Conservation (phyloP, 2,888 invertebrate species). For the Diogma glabrata region DNA sequence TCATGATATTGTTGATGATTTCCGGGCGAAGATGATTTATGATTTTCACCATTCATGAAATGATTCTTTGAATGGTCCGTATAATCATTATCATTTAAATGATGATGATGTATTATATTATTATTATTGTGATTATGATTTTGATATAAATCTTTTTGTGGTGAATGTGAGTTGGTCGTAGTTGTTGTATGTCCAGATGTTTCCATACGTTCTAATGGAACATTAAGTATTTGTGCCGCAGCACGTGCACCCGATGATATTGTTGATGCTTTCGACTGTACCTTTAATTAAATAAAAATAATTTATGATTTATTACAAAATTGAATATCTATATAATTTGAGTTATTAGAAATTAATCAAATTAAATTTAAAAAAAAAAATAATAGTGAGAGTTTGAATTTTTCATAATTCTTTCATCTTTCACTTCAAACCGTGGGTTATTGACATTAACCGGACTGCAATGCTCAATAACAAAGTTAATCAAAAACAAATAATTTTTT, state of each 20-base stretch:
- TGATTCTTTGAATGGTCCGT: background rate
- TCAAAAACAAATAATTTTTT: no score
- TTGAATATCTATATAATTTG: no score
- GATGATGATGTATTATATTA: conserved; percentile 2
- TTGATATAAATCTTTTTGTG: conserved; percentile 11
- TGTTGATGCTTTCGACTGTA: conserved; percentile 35
- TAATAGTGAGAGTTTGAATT: no score
- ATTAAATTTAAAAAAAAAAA: no score
- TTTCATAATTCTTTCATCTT: no score
- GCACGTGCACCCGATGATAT: conserved; percentile 36
- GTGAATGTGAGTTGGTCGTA: background rate
- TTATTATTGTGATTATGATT: conserved; percentile 6
- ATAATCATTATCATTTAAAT: conserved; percentile 4
- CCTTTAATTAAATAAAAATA: conserved; percentile 21
- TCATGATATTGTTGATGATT: conserved; percentile 20
- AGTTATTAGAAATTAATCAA: no score
- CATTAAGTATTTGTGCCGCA: conserved; percentile 35
- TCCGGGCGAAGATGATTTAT: conserved; percentile 8
- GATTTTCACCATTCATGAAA: background rate
- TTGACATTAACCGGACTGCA: no score
- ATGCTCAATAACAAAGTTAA: no score
- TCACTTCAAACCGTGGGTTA: no score
- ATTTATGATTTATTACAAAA: no score
- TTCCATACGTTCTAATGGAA: conserved; percentile 31
- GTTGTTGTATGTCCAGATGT: background rate